Evolutionary conservation across 1,140 invertebrate genomes (phyloP).

Genomic region (Polyergus mexicanus): DNA sequence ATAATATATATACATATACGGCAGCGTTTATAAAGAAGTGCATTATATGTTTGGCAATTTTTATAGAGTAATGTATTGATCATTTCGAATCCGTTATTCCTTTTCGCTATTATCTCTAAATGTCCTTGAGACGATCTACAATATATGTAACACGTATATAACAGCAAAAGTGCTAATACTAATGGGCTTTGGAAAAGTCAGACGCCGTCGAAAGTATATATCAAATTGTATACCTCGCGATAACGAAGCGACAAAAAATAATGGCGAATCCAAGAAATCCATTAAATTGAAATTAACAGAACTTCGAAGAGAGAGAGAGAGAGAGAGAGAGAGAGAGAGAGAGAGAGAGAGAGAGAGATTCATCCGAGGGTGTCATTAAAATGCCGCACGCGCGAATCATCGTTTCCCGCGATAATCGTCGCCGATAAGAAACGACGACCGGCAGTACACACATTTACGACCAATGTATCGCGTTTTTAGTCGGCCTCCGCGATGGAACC

Average conservation of each 20-base stretch:
- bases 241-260: constrained; percentile 48
- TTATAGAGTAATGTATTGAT: background rate
- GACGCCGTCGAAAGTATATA: background rate
- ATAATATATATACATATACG: too few species aligned
- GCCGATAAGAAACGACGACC: constrained; percentile 53
- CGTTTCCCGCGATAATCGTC: constrained; percentile 53
- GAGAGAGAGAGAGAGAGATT: constrained; percentile 17
- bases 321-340: constrained; percentile 4
- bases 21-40: background rate
- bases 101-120: background rate
- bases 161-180: background rate
- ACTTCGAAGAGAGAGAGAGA: background rate
- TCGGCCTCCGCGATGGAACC: constrained; percentile 15
- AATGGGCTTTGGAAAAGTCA: background rate
- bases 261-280: constrained; percentile 24
- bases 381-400: constrained; percentile 49
- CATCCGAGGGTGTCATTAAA: constrained; percentile 51
- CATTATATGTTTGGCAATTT: background rate
- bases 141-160: too few species aligned
- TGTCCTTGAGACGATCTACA: background rate
- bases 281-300: constrained; percentile 60
- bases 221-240: constrained; percentile 32
- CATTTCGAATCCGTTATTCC: background rate
- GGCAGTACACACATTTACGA: constrained; percentile 48
- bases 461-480: constrained; percentile 54